phyloP scores from a whole-genome alignment of 1,140 invertebrate species.

The Drosophila cardini region DNA sequence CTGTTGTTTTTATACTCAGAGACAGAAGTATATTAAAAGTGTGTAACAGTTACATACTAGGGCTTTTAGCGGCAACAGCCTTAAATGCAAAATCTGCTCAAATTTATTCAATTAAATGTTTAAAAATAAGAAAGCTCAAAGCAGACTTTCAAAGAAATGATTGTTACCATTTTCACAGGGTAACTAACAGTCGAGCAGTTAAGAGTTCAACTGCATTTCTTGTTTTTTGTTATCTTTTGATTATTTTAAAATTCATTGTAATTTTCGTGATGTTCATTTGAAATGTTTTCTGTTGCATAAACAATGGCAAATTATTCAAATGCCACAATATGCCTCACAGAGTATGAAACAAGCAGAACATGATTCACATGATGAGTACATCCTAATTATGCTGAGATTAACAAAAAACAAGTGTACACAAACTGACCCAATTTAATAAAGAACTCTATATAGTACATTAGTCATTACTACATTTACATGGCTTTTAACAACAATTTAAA shows the following conservation, averaged over 20 bases:
- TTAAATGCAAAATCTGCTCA: too few species aligned
- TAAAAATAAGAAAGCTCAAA: too few species aligned
- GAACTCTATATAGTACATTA: not conserved
- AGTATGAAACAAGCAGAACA: slow-evolving; percentile 21
- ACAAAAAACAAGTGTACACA: not conserved
- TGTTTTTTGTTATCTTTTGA: slow-evolving; percentile 3
- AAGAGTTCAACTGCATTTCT: not conserved
- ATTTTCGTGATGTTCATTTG: slow-evolving; percentile 19
- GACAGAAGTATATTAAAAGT: too few species aligned
- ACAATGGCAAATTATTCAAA: slow-evolving; percentile 31
- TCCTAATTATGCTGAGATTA: slow-evolving; percentile 29
- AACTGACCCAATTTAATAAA: not conserved
- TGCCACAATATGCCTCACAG: slow-evolving; percentile 16
- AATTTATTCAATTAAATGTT: too few species aligned
- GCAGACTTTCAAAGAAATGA: too few species aligned
- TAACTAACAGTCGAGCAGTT: too few species aligned
- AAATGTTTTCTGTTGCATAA: slow-evolving; percentile 30
- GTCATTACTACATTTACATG: not conserved
- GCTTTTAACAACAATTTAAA: not conserved
- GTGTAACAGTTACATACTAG: too few species aligned
- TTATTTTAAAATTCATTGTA: slow-evolving; percentile 39
- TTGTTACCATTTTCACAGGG: too few species aligned
- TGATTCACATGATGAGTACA: slow-evolving; percentile 1
- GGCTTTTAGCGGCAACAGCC: too few species aligned
- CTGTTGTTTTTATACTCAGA: not conserved